phyloP scores from a whole-genome alignment of 2,797 vertebrate genomes.

The Phaenicophaeus curvirostris region DNA sequence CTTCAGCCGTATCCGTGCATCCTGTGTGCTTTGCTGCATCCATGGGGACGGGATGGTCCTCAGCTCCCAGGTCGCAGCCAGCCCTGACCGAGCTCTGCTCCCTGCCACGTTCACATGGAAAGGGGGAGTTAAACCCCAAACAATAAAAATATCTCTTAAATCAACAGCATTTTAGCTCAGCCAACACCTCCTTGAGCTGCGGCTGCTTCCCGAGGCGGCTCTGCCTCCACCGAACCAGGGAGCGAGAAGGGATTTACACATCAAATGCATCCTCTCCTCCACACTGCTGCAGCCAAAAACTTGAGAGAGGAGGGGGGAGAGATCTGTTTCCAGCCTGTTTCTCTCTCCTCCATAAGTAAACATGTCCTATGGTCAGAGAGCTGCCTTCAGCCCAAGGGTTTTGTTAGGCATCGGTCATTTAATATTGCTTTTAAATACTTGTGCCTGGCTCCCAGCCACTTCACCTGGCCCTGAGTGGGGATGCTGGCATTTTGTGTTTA shows the following conservation, averaged over 20 bases:
- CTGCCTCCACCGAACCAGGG: background rate
- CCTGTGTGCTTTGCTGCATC: rapidly evolving
- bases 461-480: background rate
- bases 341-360: background rate
- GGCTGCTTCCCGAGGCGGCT: rapidly evolving
- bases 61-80: background rate
- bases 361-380: background rate
- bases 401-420: background rate
- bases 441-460: background rate
- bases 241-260: background rate
- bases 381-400: background rate
- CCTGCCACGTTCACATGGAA: background rate
- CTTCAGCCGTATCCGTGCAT: rapidly evolving
- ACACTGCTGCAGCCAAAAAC: background rate
- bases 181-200: background rate
- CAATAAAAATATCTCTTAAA: background rate
- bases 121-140: background rate
- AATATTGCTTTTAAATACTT: background rate
- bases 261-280: background rate
- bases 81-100: background rate
- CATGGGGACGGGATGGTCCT: background rate
- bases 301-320: background rate
- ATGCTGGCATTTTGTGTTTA: background rate
- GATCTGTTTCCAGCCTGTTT: background rate
- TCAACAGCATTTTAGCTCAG: background rate